phyloP scores from a whole-genome alignment of 2,888 invertebrate genomes.

The Pemphredon lugubris region DNA sequence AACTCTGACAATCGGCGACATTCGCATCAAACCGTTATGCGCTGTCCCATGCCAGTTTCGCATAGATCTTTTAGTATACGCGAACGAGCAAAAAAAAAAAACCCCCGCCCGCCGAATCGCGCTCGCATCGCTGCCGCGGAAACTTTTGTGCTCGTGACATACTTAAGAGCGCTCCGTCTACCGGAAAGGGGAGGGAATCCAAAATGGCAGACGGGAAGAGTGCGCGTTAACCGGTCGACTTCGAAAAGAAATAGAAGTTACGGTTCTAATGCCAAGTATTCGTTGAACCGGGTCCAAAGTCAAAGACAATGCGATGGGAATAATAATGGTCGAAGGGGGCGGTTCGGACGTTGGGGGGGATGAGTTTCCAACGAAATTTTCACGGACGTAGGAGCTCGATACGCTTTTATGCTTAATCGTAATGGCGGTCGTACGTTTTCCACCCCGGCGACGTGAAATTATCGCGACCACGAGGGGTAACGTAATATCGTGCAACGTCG shows the following conservation, averaged over 20 bases:
- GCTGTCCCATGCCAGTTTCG: no score
- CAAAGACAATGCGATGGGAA: neutral
- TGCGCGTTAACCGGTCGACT: constrained; percentile 6
- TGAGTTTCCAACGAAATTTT: no score
- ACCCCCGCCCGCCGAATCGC: no score
- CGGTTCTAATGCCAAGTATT: neutral
- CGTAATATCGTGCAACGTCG: neutral
- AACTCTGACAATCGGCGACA: neutral
- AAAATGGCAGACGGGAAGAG: constrained; percentile 3
- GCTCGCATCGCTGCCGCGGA: constrained; percentile 9
- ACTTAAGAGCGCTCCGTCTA: constrained; percentile 1
- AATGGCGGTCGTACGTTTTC: no score
- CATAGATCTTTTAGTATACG: constrained; percentile 10
- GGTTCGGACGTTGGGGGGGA: no score
- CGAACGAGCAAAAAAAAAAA: constrained; percentile 7
- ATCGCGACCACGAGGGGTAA: neutral
- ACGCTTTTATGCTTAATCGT: no score
- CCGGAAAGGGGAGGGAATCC: constrained; percentile 1
- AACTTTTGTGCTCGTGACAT: constrained; percentile 9
- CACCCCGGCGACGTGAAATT: neutral
- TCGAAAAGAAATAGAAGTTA: constrained; percentile 5
- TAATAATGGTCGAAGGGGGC: neutral
- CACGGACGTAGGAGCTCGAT: no score
- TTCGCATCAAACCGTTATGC: constrained; percentile 3
- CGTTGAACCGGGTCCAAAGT: neutral